These are phyloP conservation scores for Trichonephila clavipes DNA, from an alignment of 1,140 invertebrate species.

Conservation along the genomic window DNA sequence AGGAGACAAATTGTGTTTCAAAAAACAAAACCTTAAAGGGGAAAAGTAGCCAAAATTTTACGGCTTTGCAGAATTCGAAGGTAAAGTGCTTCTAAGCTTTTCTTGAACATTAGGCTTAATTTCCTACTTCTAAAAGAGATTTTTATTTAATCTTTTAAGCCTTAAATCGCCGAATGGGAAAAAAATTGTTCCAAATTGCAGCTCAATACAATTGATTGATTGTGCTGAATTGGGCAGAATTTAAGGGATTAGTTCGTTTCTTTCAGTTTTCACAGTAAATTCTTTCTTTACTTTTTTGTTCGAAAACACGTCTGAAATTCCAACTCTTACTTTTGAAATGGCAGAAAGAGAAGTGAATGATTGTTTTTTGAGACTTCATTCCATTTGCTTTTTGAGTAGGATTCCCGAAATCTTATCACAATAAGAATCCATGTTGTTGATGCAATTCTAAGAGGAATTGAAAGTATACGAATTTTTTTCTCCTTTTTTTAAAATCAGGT, in stretches of 20 bases:
- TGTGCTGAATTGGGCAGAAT: slow-evolving; percentile 37
- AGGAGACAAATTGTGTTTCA: background rate
- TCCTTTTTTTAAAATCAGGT: too few species aligned
- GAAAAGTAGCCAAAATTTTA: background rate
- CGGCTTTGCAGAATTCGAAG: background rate
- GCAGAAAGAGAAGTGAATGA: too few species aligned
- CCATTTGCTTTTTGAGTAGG: too few species aligned
- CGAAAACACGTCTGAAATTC: slow-evolving; percentile 5
- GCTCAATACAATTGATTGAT: slow-evolving; percentile 58
- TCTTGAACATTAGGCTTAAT: slow-evolving; percentile 24
- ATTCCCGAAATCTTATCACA: too few species aligned
- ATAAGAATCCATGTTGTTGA: too few species aligned
- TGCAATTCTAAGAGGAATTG: too few species aligned
- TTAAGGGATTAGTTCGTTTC: slow-evolving; percentile 45
- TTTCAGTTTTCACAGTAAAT: background rate
- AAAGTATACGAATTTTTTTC: too few species aligned
- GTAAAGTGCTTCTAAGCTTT: background rate
- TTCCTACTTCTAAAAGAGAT: background rate
- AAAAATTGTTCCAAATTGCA: slow-evolving; percentile 34
- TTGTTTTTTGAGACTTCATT: too few species aligned
- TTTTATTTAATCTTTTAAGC: slow-evolving; percentile 42
- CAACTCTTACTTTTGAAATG: background rate
- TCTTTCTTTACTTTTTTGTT: background rate
- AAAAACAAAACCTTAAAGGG: background rate
- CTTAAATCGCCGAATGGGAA: background rate